Conservation (phyloP, 2,797 vertebrate genomes). For the Numenius phaeopus region DNA sequence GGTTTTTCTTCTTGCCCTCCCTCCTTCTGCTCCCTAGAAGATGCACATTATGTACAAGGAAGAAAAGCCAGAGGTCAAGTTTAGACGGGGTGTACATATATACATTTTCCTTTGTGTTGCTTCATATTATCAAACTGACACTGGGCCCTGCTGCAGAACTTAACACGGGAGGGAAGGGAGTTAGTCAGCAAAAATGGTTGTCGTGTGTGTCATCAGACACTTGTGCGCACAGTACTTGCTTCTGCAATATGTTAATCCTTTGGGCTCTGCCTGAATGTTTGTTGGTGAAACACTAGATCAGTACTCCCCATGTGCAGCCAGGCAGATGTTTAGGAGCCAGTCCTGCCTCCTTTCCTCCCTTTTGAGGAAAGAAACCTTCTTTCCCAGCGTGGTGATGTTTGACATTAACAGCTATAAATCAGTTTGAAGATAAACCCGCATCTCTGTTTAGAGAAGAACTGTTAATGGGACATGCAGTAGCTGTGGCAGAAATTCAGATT, state of each 20-base stretch:
- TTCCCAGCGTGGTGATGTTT: background rate
- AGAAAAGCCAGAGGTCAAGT: background rate
- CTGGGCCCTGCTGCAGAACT: background rate
- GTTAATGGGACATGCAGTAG: background rate
- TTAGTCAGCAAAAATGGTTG: background rate
- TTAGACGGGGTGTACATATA: background rate
- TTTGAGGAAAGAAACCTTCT: background rate
- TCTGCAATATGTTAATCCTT: background rate
- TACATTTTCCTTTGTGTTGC: background rate
- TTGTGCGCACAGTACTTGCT: background rate
- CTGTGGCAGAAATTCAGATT: background rate
- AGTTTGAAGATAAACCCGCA: background rate
- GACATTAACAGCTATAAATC: background rate
- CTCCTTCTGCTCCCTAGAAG: background rate
- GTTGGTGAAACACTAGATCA: background rate
- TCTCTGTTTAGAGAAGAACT: background rate
- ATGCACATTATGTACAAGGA: background rate
- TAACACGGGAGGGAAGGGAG: background rate
- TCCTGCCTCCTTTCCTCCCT: background rate
- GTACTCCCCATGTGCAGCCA: background rate
- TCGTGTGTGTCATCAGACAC: background rate
- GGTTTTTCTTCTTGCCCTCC: background rate
- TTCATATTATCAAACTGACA: background rate
- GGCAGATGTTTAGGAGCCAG: background rate
- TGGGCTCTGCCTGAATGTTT: background rate